These are phyloP conservation scores for Varanus salvator DNA, from an alignment of 2,113 vertebrate genomes.

Conservation along the genomic window DNA sequence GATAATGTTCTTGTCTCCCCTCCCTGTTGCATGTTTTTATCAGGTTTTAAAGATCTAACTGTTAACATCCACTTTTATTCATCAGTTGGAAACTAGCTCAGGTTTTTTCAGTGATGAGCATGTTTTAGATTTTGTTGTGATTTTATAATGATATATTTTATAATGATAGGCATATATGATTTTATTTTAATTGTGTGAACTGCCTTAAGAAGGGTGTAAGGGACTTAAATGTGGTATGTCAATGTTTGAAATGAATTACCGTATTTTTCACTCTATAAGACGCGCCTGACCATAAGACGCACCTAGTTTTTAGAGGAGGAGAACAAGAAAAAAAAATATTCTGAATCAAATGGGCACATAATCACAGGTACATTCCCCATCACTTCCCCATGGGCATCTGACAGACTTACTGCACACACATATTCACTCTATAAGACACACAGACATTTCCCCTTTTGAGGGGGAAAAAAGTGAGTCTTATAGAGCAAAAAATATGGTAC, in stretches of 20 bases:
- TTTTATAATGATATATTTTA: not conserved
- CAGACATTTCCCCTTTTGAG: no score
- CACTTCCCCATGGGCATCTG: no score
- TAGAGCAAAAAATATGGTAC: no score
- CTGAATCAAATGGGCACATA: no score
- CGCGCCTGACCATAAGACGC: no score
- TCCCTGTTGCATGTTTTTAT: not conserved
- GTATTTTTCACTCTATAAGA: no score
- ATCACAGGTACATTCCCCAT: no score
- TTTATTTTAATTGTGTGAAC: not conserved
- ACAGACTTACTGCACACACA: no score
- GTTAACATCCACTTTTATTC: not conserved
- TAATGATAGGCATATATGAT: not conserved
- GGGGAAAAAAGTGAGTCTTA: no score
- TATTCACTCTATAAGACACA: no score
- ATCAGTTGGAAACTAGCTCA: not conserved
- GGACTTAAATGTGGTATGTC: not conserved
- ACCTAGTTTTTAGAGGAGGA: no score
- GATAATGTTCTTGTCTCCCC: not conserved
- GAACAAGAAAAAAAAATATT: no score
- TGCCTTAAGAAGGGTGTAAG: not conserved
- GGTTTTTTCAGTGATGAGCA: not conserved
- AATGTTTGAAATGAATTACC: not conserved
- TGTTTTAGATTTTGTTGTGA: not conserved
- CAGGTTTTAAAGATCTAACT: not conserved